Evolutionary conservation across 2,113 vertebrate species (phyloP).

Genomic region (Sorex fumeus): DNA sequence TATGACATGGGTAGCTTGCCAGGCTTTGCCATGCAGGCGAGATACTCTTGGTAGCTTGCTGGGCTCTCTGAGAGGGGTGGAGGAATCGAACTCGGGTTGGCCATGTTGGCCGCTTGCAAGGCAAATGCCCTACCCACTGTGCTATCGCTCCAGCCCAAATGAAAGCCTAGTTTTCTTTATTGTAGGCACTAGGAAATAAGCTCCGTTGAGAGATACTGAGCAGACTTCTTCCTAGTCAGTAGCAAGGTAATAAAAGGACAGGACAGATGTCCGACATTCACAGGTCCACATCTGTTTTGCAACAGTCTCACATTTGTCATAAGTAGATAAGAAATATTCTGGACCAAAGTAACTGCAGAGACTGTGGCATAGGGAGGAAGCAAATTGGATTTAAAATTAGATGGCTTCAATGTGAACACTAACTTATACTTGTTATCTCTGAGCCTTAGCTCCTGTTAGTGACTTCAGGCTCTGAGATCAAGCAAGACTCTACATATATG

Average conservation of each 20-base stretch:
- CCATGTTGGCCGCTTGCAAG: too few species aligned
- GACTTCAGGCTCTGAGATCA: neutral
- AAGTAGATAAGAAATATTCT: neutral
- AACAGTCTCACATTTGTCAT: neutral
- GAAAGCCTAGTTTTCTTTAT: neutral
- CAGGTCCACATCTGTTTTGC: rapidly evolving
- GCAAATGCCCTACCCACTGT: too few species aligned
- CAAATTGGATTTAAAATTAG: too few species aligned
- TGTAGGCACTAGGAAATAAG: neutral
- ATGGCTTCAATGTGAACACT: too few species aligned
- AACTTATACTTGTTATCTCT: rapidly evolving
- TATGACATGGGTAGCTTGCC: too few species aligned
- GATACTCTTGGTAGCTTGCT: too few species aligned
- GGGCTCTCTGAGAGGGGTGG: too few species aligned
- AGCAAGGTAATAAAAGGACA: too few species aligned
- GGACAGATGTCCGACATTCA: neutral
- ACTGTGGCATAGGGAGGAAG: neutral
- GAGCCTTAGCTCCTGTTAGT: neutral
- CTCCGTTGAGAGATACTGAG: neutral
- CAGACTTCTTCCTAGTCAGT: neutral
- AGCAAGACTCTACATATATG: rapidly evolving
- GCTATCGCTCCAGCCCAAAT: too few species aligned
- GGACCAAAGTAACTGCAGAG: neutral
- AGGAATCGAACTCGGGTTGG: too few species aligned
- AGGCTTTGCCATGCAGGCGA: too few species aligned